Conservation (phyloP, 2,888 invertebrate species). For the Synanthedon andrenaeformis region DNA sequence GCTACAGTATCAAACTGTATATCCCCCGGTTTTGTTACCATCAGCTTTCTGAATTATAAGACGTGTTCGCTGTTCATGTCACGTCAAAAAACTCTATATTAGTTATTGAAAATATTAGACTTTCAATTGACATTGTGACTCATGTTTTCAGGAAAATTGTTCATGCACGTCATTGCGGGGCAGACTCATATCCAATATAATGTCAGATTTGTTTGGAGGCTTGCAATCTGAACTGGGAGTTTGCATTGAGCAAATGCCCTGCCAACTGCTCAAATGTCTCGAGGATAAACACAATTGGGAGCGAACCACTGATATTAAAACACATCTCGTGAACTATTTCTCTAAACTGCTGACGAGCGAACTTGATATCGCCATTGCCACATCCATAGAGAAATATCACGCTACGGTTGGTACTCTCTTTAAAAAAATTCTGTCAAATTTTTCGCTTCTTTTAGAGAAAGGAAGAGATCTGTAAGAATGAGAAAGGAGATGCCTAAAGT, state of each 20-base stretch:
- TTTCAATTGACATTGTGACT: no score
- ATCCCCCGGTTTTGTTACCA: no score
- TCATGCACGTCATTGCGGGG: slow-evolving; percentile 48
- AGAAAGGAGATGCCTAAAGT: background rate
- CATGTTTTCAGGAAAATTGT: slow-evolving; percentile 37
- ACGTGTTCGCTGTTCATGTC: no score
- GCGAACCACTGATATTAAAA: slow-evolving; percentile 32
- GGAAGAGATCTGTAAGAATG: background rate
- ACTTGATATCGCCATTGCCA: slow-evolving; percentile 54
- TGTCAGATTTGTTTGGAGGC: slow-evolving; percentile 45
- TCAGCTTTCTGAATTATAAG: no score
- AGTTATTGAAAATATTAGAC: no score
- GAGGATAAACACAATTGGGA: slow-evolving; percentile 60
- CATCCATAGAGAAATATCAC: slow-evolving; percentile 53
- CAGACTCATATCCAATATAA: slow-evolving; percentile 37
- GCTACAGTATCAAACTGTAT: no score
- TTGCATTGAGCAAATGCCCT: slow-evolving; percentile 40
- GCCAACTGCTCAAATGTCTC: slow-evolving; percentile 51
- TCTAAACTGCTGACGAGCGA: slow-evolving; percentile 41
- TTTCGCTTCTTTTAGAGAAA: background rate
- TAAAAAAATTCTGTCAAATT: slow-evolving; percentile 1
- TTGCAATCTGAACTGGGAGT: slow-evolving; percentile 38
- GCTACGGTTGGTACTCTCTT: slow-evolving; percentile 29
- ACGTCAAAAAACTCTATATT: no score
- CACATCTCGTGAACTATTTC: slow-evolving; percentile 40